These are phyloP conservation scores for Campylomormyrus numenius DNA, from an alignment of 2,113 vertebrate species.

Conservation along the genomic window DNA sequence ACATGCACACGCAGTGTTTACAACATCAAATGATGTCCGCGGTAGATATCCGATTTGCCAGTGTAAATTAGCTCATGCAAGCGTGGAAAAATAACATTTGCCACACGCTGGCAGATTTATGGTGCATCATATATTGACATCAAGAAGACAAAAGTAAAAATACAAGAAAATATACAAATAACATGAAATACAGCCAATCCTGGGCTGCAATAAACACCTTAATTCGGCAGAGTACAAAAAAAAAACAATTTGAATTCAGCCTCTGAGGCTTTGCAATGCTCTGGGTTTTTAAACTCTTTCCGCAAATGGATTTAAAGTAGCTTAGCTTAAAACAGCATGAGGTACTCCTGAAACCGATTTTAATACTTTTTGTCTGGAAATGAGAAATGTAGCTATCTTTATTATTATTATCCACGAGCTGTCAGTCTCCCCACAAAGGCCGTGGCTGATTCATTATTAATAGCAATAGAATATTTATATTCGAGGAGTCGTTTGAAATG, in stretches of 20 bases:
- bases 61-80: not conserved
- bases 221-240: not conserved
- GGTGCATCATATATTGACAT: not conserved
- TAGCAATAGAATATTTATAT: conserved; percentile 11
- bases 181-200: not conserved
- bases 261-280: not conserved
- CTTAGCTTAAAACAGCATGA: not conserved
- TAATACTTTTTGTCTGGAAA: conserved; percentile 1
- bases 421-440: conserved; percentile 12
- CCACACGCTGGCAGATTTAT: not conserved
- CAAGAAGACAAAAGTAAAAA: not conserved
- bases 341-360: not conserved
- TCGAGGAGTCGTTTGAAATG: not conserved
- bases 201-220: not conserved
- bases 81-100: not conserved
- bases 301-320: conserved; percentile 9
- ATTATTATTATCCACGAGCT: conserved; percentile 4
- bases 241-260: not conserved
- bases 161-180: not conserved
- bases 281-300: not conserved
- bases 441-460: conserved; percentile 7
- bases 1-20: not conserved
- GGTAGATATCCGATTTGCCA: not conserved
- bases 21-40: not conserved
- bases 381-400: conserved; percentile 4